These are phyloP conservation scores for Bubo bubo DNA, from an alignment of 2,113 vertebrate species.

Conservation along the genomic window DNA sequence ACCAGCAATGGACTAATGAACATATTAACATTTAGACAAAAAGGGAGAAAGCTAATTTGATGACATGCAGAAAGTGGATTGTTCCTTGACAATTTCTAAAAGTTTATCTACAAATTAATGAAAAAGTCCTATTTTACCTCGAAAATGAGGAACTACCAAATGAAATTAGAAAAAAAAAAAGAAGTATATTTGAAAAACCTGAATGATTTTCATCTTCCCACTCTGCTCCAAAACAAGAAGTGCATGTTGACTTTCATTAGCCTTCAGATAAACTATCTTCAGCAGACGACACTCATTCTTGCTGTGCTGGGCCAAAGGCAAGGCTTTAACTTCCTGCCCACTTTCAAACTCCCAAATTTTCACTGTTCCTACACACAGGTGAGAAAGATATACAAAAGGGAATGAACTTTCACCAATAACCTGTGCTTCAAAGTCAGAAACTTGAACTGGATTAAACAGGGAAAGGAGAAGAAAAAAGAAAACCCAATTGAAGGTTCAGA, in stretches of 20 bases:
- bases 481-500: neutral
- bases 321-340: conserved; percentile 67
- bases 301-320: conserved; percentile 42
- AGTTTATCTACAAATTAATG: neutral
- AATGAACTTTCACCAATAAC: neutral
- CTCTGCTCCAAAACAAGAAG: conserved; percentile 68
- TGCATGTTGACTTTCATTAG: conserved; percentile 38
- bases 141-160: neutral
- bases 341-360: conserved; percentile 77
- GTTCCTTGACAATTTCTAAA: neutral
- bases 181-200: conserved; percentile 51
- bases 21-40: neutral
- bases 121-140: neutral
- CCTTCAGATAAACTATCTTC: conserved; percentile 61
- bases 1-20: neutral
- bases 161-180: neutral
- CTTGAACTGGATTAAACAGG: neutral
- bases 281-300: conserved; percentile 34
- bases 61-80: neutral
- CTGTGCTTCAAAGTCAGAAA: neutral
- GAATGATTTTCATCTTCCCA: conserved; percentile 72
- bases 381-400: neutral
- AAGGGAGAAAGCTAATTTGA: neutral
- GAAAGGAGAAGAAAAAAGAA: neutral
- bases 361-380: conserved; percentile 61